Evolutionary conservation across 2,113 vertebrate species (phyloP).

Genomic region (Passer domesticus): DNA sequence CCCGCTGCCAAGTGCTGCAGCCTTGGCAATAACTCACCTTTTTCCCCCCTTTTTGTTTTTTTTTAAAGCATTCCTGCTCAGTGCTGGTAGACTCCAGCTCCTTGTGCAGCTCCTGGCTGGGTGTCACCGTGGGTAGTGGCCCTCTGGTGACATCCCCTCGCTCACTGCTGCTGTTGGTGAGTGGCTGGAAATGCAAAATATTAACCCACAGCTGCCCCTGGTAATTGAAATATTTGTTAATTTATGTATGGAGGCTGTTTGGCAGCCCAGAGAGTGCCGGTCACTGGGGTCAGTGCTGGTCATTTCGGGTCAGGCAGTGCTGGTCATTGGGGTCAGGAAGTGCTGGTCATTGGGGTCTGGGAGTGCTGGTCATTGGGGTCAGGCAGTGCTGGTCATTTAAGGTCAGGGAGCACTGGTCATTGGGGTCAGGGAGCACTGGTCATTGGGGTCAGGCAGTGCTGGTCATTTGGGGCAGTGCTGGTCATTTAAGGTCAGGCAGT

Average conservation of each 20-base stretch:
- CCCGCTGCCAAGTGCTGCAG: not conserved
- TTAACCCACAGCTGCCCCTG: too few relatives aligned
- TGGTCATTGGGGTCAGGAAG: not conserved
- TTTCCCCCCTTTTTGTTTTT: rapidly evolving
- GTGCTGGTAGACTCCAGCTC: not conserved
- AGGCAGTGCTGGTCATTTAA: not conserved
- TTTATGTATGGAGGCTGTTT: not conserved
- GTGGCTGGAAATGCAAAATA: not conserved
- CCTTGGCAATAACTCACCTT: too few relatives aligned
- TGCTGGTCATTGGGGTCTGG: too few relatives aligned
- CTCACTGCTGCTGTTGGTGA: not conserved
- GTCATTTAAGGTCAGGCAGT: too few relatives aligned
- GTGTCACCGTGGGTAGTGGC: not conserved
- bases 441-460: too few relatives aligned
- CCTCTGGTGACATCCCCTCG: not conserved
- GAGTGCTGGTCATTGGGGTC: too few relatives aligned
- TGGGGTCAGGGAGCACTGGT: too few relatives aligned
- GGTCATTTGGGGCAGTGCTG: too few relatives aligned
- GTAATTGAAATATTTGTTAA: not conserved
- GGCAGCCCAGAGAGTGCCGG: not conserved
- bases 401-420: too few relatives aligned
- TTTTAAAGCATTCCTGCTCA: not conserved
- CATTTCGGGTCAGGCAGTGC: not conserved
- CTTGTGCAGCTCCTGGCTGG: not conserved
- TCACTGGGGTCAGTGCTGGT: too few relatives aligned